phyloP scores from a whole-genome alignment of 2,888 invertebrate genomes.

The Deroplatys truncata region DNA sequence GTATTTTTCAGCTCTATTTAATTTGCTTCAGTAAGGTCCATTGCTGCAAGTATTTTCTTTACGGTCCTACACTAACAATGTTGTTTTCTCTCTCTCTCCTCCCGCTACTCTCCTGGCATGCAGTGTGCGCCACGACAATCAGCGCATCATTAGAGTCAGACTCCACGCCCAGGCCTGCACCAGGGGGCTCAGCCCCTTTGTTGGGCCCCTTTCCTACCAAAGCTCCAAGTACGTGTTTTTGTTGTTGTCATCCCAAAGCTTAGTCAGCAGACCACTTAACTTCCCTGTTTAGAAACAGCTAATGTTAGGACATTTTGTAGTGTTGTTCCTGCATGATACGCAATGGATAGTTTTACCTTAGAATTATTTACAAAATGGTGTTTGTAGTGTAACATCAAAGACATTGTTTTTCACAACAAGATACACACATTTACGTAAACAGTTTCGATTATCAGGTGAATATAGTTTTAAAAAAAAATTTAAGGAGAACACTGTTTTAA shows the following conservation, averaged over 20 bases:
- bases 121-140: slow-evolving; percentile 11
- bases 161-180: slow-evolving; percentile 15
- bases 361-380: neutral
- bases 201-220: slow-evolving; percentile 45
- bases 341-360: neutral
- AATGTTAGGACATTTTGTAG: neutral
- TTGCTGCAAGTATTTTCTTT: neutral
- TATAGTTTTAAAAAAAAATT: neutral
- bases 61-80: slow-evolving; percentile 3
- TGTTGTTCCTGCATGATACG: neutral
- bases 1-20: neutral
- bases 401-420: neutral
- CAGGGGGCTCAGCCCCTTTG: slow-evolving; percentile 10
- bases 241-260: neutral
- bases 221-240: slow-evolving; percentile 55
- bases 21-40: neutral
- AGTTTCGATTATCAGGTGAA: neutral
- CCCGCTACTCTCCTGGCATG: slow-evolving; percentile 19
- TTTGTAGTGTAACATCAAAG: neutral
- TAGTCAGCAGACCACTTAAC: neutral
- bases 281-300: neutral
- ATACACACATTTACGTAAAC: neutral
- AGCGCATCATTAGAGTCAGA: slow-evolving; percentile 18
- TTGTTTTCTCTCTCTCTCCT: slow-evolving; percentile 7
- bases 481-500: no score